Evolutionary conservation across 2,888 invertebrate genomes (phyloP).

Genomic region (Cabera pusaria): DNA sequence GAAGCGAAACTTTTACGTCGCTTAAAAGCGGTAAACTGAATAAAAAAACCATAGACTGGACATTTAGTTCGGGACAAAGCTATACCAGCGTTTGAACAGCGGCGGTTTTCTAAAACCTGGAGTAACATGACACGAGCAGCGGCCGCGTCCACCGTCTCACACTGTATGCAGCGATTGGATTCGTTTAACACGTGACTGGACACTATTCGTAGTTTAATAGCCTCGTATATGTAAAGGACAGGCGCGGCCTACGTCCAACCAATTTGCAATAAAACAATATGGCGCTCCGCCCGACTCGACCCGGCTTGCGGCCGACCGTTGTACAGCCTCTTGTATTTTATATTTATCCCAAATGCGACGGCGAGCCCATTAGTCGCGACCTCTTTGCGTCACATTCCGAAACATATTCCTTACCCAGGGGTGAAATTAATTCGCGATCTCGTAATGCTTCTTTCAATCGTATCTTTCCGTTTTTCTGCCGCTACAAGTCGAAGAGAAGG

Average conservation of each 20-base stretch:
- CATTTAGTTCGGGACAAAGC: constrained; percentile 34
- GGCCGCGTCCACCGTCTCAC: constrained; percentile 48
- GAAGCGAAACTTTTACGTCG: constrained; percentile 18
- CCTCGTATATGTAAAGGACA: constrained; percentile 82
- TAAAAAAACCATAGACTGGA: constrained; percentile 23
- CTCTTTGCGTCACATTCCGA: constrained; percentile 57
- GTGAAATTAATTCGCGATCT: constrained; percentile 49
- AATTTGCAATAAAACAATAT: constrained; percentile 84
- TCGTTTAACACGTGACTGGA: constrained; percentile 82
- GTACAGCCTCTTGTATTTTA: constrained; percentile 52
- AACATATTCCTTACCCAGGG: constrained; percentile 44
- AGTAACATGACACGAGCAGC: constrained; percentile 50
- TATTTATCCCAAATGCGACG: constrained; percentile 53
- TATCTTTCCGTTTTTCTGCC: constrained; percentile 34
- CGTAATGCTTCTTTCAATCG: constrained; percentile 37
- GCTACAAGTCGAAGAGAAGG: constrained; percentile 36
- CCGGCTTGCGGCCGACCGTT: constrained; percentile 54
- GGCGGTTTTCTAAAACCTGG: constrained; percentile 44
- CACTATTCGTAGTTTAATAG: constrained; percentile 77
- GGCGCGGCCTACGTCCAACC: constrained; percentile 77
- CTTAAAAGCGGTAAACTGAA: constrained; percentile 15
- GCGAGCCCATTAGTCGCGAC: constrained; percentile 55
- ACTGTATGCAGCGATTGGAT: constrained; percentile 72
- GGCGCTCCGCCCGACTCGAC: constrained; percentile 57
- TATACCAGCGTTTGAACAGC: constrained; percentile 39